phyloP scores from a whole-genome alignment of 2,888 invertebrate species.

The Endotricha flammealis region DNA sequence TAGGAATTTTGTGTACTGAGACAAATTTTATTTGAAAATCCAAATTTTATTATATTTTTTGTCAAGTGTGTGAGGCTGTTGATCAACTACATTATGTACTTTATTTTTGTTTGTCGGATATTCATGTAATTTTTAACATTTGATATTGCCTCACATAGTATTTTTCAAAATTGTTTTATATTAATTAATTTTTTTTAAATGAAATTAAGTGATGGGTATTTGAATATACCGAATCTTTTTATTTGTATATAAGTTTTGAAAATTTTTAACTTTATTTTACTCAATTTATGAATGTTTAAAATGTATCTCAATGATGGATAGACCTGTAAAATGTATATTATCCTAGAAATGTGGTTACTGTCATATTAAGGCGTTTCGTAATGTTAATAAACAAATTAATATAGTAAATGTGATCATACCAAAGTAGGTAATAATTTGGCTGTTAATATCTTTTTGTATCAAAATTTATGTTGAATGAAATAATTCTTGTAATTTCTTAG shows the following conservation, averaged over 20 bases:
- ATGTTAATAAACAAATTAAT: constrained; percentile 15
- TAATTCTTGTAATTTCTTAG: not conserved
- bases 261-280: constrained; percentile 15
- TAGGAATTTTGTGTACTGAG: constrained; percentile 29
- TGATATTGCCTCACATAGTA: no score
- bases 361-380: constrained; percentile 2
- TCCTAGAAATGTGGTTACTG: constrained; percentile 1
- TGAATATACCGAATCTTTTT: constrained; percentile 27
- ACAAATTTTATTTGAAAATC: constrained; percentile 9
- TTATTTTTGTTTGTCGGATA: no score
- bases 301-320: constrained; percentile 6
- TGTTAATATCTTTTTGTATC: constrained; percentile 37
- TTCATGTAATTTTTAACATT: no score
- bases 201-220: no score
- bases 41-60: constrained; percentile 12
- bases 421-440: constrained; percentile 42
- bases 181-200: no score
- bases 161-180: no score
- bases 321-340: no score
- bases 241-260: constrained; percentile 35
- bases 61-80: no score
- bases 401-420: constrained; percentile 24
- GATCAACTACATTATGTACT: no score
- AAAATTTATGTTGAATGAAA: constrained; percentile 27
- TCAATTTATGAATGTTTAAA: constrained; percentile 15